Percentiles rank a stretch among this genome's conserved stretches.
Evolutionary conservation across 2,797 vertebrate species (phyloP).

Genomic region (Rhodeus uyekii): DNA sequence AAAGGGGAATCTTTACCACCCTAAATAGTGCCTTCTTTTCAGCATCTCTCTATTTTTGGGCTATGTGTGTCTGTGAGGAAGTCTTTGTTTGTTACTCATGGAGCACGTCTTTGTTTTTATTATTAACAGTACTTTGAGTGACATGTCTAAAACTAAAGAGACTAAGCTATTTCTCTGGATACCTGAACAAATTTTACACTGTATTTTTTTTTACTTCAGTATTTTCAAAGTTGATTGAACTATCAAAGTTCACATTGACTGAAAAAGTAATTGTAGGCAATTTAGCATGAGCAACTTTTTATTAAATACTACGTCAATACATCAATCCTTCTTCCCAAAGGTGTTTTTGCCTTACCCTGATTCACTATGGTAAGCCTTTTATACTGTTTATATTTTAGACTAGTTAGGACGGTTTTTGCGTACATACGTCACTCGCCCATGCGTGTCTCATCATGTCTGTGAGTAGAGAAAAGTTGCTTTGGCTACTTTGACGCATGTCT

Average conservation of each 20-base stretch:
- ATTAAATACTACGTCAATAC: too few species aligned
- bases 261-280: not conserved
- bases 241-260: not conserved
- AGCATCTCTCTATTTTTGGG: constrained; percentile 56
- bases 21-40: constrained; percentile 36
- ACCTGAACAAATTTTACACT: not conserved
- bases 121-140: constrained; percentile 29
- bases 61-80: constrained; percentile 45
- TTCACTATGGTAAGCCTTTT: too few species aligned
- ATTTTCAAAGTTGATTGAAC: not conserved
- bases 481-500: too few species aligned
- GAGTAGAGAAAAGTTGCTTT: too few species aligned
- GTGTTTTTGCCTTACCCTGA: too few species aligned
- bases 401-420: too few species aligned
- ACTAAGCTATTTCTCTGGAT: not conserved
- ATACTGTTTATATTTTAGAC: too few species aligned
- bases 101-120: constrained; percentile 31
- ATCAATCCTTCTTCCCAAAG: too few species aligned
- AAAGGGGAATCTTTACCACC: constrained; percentile 57
- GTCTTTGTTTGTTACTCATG: constrained; percentile 57
- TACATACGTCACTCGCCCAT: too few species aligned
- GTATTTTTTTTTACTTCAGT: too few species aligned
- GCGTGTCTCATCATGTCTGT: too few species aligned
- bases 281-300: not conserved
- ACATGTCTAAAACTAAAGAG: constrained; percentile 25